These are phyloP conservation scores for Mimachlamys varia DNA, from an alignment of 2,888 invertebrate genomes.

Conservation along the genomic window DNA sequence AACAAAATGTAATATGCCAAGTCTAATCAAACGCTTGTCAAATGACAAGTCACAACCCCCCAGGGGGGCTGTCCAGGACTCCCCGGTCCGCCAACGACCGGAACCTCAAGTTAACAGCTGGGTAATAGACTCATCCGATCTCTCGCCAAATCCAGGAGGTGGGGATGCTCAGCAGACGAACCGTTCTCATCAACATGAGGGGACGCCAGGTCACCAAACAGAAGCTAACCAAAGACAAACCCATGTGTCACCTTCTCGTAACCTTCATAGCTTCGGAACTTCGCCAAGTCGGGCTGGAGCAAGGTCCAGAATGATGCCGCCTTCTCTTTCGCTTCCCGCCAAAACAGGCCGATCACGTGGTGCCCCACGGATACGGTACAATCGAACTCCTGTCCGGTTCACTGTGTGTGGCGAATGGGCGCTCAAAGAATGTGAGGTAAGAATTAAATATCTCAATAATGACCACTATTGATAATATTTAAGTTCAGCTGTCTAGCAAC, in stretches of 20 bases:
- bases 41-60: background rate
- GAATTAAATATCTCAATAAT: background rate
- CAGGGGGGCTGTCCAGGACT: background rate
- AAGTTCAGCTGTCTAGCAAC: too few relatives aligned
- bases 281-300: background rate
- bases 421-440: constrained; percentile 65
- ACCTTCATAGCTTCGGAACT: background rate
- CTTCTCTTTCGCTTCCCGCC: background rate
- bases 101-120: constrained; percentile 3
- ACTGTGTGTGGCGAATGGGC: constrained; percentile 63
- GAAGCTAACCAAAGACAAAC: background rate
- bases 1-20: constrained; percentile 47
- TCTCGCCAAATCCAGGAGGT: constrained; percentile 42
- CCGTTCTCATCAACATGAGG: constrained; percentile 32
- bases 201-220: background rate
- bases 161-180: constrained; percentile 32
- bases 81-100: background rate
- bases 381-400: constrained; percentile 52
- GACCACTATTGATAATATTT: too few relatives aligned
- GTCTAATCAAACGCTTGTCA: constrained; percentile 47
- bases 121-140: constrained; percentile 41
- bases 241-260: background rate
- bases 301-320: background rate
- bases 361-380: constrained; percentile 47
- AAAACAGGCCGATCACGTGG: background rate